Evolutionary conservation across 2,888 invertebrate genomes (phyloP), one percentile per base, ranked within the genome.

Genomic region (Ophion slaviceki): DNA sequence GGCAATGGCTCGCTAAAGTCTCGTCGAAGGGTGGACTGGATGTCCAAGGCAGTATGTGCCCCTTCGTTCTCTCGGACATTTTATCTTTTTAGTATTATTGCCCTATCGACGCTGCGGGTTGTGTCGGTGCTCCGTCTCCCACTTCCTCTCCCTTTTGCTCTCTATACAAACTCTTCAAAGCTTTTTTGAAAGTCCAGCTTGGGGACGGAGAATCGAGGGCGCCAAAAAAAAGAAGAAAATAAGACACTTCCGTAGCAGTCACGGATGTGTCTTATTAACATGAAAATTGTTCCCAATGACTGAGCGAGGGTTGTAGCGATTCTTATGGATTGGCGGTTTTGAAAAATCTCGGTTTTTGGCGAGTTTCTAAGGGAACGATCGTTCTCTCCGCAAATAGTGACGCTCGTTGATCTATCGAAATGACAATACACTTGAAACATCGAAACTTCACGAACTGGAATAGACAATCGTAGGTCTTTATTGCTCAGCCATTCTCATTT

Each of bases 51-150:
- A 86, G 61, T 79, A 86, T 57, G 74, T 82, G 36, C 61, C 66
- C 72, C 77, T 75, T 57, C 66, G 47, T 80, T 79, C 78, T 78
- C 88, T 89, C 90, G 88, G 85, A 90, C 92, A 91, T 92, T 93
- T 93, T 93, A 93, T 93, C 93, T 93, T 93, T 93, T 93, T 93
- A 93, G 93, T 93, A 93, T 93, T 93, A 93, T 93, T 93, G 92
- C 93, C 90, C 89, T 92, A 92, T 92, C 91, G 92, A 89, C 91
- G 91, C 91, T 92, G 89, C 89, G 90, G 92, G 89, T 91, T 88
- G 80, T 85, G 75, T 72, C 82, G 72, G 71, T 76, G 47, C 67
- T 61, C 70, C 78, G 32, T 17, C 45, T 20, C 53, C 11, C 14
- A 53, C 53, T 17, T 2, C 4, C 53, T 17, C 14, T 5, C 53